These are phyloP conservation scores for Xenops minutus DNA, from an alignment of 2,797 vertebrate species.

Conservation along the genomic window DNA sequence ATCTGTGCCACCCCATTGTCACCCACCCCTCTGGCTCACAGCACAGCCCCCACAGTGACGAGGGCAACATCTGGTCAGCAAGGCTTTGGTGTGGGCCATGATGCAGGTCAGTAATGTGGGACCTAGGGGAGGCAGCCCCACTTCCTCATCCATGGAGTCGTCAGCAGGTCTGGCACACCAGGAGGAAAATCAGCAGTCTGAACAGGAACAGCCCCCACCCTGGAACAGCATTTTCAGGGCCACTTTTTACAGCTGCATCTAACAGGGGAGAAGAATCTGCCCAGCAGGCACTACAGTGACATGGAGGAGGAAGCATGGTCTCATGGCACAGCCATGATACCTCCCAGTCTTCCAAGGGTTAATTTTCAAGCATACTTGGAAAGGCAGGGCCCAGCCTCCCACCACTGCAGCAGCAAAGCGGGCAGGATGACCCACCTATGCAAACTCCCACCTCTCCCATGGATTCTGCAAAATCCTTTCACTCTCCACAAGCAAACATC, in stretches of 20 bases:
- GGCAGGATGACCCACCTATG: not conserved
- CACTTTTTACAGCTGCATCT: not conserved
- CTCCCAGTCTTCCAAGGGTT: not conserved
- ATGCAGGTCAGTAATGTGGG: not conserved
- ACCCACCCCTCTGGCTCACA: not conserved
- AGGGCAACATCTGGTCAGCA: not conserved
- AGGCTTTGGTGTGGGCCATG: accelerated
- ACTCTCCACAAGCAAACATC: not conserved
- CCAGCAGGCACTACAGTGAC: not conserved
- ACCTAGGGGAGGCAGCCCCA: not conserved
- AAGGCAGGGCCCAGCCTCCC: not conserved
- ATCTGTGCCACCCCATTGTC: not conserved
- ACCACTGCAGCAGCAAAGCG: not conserved
- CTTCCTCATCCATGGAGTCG: accelerated
- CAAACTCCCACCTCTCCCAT: not conserved
- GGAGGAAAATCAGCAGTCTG: not conserved
- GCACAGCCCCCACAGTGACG: accelerated
- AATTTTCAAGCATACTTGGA: not conserved
- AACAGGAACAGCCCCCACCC: not conserved
- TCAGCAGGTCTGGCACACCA: not conserved
- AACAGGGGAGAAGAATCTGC: not conserved
- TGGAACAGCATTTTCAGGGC: not conserved
- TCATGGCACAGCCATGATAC: not conserved
- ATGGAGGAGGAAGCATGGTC: accelerated
- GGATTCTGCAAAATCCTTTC: not conserved